Base-by-base conservation (phyloP, 2,888 invertebrate species). In the Cenopis cana region DNA sequence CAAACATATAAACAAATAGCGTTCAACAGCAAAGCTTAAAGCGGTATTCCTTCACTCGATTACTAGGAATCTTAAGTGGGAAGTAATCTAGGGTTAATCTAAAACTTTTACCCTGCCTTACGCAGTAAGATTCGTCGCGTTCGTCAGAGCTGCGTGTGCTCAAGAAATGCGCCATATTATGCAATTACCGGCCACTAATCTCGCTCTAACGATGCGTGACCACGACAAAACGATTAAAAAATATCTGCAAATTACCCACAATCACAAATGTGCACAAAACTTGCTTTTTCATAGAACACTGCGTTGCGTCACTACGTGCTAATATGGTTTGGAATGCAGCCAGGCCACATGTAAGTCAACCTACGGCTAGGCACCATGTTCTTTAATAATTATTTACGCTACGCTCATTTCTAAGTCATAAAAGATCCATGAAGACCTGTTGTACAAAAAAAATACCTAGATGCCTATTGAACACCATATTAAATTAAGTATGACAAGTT, bases 51-150 rank as follows among this genome's bases (percentile, higher is more conserved):
- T 78, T 76, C 75, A 76, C 77, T 77, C 76, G 76, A 74, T 84
- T 83, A 85, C 82, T 85, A 86, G 84, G 87, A 89, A 89, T 91
- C 78, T 87, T 85, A 89, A 89, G 87, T 86, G 84, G 81, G 81
- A 78, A 81, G 84, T 81, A 86, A 87, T 89, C 84, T 85, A 81
- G 82, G 77, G 79, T 83, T 81, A 75, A 71, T 74, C 75, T 54
- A 73, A 68, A 75, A 72, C 74, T 73, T 76, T 78, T 79, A 79
- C 77, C 78, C 77, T 76, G 74, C 77, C 80, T 80, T 77, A 79
- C 76, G 77, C 79, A 77, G 76, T 77, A 79, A 79, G 79, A 83
- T 84, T 82, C 79, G 80, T 77, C 76, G 78, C 75, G 76, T 74
- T 74, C 75, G 77, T 78, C 81, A 77, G 73, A 68, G 71, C 74